Conservation (phyloP, 1,140 invertebrate genomes). For the Adoxophyes honmai region DNA sequence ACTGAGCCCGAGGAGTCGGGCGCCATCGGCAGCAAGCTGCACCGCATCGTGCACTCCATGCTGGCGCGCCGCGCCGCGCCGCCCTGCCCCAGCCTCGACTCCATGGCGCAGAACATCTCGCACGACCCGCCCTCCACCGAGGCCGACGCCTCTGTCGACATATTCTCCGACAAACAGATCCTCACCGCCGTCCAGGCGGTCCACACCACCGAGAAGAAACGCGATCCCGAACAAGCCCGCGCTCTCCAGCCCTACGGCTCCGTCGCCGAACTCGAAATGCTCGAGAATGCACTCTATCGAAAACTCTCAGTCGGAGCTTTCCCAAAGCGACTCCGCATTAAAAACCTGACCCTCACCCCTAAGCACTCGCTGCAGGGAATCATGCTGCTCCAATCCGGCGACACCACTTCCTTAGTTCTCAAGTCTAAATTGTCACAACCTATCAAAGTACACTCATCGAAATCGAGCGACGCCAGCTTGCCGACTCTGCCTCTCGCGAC, state of each 20-base stretch:
- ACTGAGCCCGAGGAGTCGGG: slow-evolving; percentile 24
- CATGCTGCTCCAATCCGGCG: slow-evolving; percentile 50
- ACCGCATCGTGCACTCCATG: slow-evolving; percentile 42
- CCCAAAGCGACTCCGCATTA: slow-evolving; percentile 43
- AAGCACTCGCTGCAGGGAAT: slow-evolving; percentile 47
- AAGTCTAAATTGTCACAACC: slow-evolving; percentile 38
- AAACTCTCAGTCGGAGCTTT: slow-evolving; percentile 41
- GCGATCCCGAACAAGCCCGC: slow-evolving; percentile 18
- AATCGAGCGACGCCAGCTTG: slow-evolving; percentile 22
- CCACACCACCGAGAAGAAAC: slow-evolving; percentile 24
- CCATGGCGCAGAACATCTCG: neutral
- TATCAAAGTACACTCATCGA: slow-evolving; percentile 15
- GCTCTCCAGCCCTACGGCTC: slow-evolving; percentile 19
- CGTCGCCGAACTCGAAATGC: slow-evolving; percentile 32
- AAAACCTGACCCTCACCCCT: slow-evolving; percentile 52
- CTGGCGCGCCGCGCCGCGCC: slow-evolving; percentile 25
- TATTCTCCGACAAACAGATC: slow-evolving; percentile 51
- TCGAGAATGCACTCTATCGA: slow-evolving; percentile 41
- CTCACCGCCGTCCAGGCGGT: slow-evolving; percentile 36
- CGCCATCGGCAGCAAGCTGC: slow-evolving; percentile 44
- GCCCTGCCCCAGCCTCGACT: slow-evolving; percentile 22
- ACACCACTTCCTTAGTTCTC: slow-evolving; percentile 39
- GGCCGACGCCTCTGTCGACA: slow-evolving; percentile 39
- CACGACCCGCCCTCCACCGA: slow-evolving; percentile 29
- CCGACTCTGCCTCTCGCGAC: slow-evolving; percentile 35